These are phyloP conservation scores for Laupala kohalensis DNA, from an alignment of 1,140 invertebrate genomes.

Conservation along the genomic window DNA sequence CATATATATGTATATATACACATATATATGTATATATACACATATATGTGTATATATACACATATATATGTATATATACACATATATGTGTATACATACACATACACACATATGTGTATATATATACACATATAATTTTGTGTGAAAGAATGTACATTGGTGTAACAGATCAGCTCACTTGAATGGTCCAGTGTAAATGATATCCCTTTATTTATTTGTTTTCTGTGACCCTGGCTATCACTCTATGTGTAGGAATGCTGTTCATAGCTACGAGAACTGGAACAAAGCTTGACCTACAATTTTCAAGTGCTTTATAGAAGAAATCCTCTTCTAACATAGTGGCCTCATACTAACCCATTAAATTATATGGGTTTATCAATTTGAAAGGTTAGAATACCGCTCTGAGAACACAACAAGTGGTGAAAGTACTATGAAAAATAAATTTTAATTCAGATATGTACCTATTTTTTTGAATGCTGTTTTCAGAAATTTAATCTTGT, in stretches of 20 bases:
- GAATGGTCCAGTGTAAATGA: neutral
- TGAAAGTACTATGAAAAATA: neutral
- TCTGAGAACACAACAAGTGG: neutral
- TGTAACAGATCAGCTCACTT: too few species aligned
- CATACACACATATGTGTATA: too few species aligned
- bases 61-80: too few species aligned
- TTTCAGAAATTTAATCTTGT: too few species aligned
- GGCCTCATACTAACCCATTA: neutral
- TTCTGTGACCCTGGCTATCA: neutral
- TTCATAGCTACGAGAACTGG: neutral
- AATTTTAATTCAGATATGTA: too few species aligned
- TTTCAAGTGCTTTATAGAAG: constrained; percentile 14
- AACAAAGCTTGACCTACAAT: neutral
- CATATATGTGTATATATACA: too few species aligned
- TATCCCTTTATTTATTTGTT: constrained; percentile 2
- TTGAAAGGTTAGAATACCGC: neutral
- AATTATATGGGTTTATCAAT: neutral
- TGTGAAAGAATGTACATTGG: too few species aligned
- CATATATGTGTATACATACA: too few species aligned
- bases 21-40: too few species aligned
- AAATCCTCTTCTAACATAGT: constrained; percentile 10
- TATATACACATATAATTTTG: too few species aligned
- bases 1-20: too few species aligned
- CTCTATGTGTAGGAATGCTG: neutral
- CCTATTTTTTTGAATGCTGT: too few species aligned